Conservation (phyloP, 2,797 vertebrate species). For the Hippopotamyrus pictus region DNA sequence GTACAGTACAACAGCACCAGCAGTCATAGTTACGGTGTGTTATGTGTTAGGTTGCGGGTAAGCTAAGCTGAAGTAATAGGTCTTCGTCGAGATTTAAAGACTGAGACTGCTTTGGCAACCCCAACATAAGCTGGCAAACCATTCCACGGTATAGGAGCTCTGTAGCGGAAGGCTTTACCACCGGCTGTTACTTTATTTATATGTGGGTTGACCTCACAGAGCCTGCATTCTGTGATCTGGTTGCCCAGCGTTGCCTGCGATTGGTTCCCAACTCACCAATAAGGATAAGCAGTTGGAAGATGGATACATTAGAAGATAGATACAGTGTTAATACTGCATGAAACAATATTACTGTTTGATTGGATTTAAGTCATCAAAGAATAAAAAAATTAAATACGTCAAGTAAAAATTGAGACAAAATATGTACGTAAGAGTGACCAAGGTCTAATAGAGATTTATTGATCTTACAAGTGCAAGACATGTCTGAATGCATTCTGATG, state of each 20-base stretch:
- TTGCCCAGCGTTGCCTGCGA: background rate
- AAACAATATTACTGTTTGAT: background rate
- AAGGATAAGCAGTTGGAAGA: background rate
- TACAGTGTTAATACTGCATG: background rate
- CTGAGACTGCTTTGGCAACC: background rate
- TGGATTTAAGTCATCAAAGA: background rate
- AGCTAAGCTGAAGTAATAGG: background rate
- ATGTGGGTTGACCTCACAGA: background rate
- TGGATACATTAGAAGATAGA: background rate
- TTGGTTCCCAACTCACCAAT: background rate
- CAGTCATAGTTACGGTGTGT: background rate
- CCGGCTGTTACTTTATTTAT: background rate
- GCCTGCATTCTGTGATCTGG: background rate
- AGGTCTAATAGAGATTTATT: background rate
- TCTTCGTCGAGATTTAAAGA: background rate
- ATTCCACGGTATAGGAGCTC: background rate
- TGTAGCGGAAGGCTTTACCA: background rate
- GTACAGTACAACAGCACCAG: background rate
- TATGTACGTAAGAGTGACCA: background rate
- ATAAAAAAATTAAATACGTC: background rate
- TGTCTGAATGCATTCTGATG: background rate
- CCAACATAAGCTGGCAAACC: background rate
- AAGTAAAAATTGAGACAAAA: background rate
- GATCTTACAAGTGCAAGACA: background rate
- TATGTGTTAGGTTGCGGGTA: background rate